Conservation (phyloP, 1,140 invertebrate genomes). For the Chrysoperla carnea region DNA sequence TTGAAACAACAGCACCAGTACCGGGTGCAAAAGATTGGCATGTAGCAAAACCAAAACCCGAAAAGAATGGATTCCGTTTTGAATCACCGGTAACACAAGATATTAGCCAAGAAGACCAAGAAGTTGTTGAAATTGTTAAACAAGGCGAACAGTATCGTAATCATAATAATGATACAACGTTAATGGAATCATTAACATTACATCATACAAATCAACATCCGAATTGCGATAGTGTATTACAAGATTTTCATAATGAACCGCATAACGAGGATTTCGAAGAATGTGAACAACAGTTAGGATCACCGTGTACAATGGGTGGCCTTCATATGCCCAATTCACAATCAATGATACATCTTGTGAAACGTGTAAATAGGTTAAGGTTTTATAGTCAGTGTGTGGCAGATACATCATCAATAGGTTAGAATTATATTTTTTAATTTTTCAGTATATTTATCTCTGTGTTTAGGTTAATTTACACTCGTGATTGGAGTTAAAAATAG, state of each 20-base stretch:
- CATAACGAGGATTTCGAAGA: slow-evolving; percentile 18
- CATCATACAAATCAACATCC: background rate
- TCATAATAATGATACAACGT: slow-evolving; percentile 1
- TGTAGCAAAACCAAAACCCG: slow-evolving; percentile 17
- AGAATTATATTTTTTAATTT: background rate
- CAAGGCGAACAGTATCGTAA: slow-evolving; percentile 5
- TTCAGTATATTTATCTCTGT: background rate
- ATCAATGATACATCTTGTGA: slow-evolving; percentile 40
- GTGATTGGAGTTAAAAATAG: too few relatives aligned
- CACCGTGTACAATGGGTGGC: slow-evolving; percentile 31
- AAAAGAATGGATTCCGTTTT: slow-evolving; percentile 10
- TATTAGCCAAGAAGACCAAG: slow-evolving; percentile 27
- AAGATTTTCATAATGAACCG: slow-evolving; percentile 3
- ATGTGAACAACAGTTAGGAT: slow-evolving; percentile 26
- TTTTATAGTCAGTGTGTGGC: slow-evolving; percentile 38
- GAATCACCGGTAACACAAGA: slow-evolving; percentile 19
- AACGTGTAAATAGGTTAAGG: slow-evolving; percentile 36
- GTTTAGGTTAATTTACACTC: background rate
- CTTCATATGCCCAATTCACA: slow-evolving; percentile 39
- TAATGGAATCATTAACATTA: background rate
- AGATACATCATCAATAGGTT: slow-evolving; percentile 6
- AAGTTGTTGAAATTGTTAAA: slow-evolving; percentile 22
- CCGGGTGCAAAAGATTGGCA: slow-evolving; percentile 12
- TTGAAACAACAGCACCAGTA: slow-evolving; percentile 13
- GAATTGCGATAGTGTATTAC: slow-evolving; percentile 6